A percentile compares a stretch with the other conserved stretches of the same genome.
phyloP scores from a whole-genome alignment of 2,113 vertebrate species.

The Eudyptes chrysolophus region DNA sequence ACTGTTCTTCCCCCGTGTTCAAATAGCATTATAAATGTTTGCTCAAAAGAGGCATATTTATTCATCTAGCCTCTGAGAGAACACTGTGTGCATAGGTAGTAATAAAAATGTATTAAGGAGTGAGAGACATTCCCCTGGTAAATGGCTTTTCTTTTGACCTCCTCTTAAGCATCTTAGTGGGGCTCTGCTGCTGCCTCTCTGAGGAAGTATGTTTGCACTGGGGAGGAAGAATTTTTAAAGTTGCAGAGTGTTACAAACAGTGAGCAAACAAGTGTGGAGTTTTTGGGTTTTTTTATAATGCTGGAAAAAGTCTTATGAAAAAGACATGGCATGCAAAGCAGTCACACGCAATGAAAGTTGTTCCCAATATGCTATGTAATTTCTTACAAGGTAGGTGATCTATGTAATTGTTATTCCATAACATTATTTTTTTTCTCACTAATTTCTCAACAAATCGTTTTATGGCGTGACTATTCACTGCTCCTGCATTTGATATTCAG shows the following conservation, averaged over 20 bases:
- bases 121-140: constrained; percentile 32
- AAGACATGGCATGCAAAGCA: not conserved
- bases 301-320: not conserved
- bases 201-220: constrained; percentile 36
- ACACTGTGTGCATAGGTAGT: constrained; percentile 40
- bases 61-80: constrained; percentile 32
- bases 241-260: constrained; percentile 20
- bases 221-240: constrained; percentile 34
- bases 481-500: not conserved
- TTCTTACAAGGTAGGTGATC: not conserved
- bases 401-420: not conserved
- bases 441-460: not conserved
- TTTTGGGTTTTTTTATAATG: not conserved
- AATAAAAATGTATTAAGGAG: constrained; percentile 47
- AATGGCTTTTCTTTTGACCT: constrained; percentile 59
- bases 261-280: not conserved
- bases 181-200: constrained; percentile 18
- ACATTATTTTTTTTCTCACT: not conserved
- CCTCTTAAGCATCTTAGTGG: constrained; percentile 39
- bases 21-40: constrained; percentile 44
- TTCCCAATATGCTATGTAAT: not conserved
- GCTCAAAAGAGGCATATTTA: constrained; percentile 51
- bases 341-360: not conserved
- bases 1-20: not conserved
- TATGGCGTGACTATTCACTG: not conserved